Conservation (phyloP, 2,113 vertebrate genomes). For the Plotosus lineatus region DNA sequence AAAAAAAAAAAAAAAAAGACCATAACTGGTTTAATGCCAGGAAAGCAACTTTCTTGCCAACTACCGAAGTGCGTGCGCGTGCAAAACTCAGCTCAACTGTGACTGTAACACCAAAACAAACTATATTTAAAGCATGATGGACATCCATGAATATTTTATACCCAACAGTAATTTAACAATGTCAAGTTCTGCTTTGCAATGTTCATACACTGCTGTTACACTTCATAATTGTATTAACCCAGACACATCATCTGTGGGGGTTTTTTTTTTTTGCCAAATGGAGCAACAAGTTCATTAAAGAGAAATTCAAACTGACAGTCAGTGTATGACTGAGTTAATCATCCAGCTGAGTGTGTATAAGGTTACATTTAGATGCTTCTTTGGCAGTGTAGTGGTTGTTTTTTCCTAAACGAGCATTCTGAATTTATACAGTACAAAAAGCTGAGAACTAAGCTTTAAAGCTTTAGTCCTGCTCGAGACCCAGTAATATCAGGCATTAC, state of each 20-base stretch:
- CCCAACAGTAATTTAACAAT: not conserved
- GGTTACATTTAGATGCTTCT: not conserved
- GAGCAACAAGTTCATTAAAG: not conserved
- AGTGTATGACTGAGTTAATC: not conserved
- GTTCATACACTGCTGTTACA: not conserved
- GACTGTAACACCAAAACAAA: not conserved
- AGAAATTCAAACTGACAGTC: not conserved
- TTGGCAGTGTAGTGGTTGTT: too few species aligned
- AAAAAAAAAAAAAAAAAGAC: slow-evolving; percentile 49
- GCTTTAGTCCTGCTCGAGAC: not conserved
- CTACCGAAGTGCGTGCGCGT: not conserved
- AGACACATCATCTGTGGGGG: not conserved
- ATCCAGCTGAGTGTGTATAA: not conserved
- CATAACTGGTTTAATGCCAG: slow-evolving; percentile 15
- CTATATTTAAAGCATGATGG: not conserved
- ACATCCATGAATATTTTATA: not conserved
- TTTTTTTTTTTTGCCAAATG: not conserved
- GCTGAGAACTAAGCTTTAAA: too few species aligned
- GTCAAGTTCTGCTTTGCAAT: not conserved
- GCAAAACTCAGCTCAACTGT: not conserved
- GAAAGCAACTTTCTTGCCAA: not conserved
- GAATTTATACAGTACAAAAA: not conserved
- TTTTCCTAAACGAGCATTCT: not conserved
- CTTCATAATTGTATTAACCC: not conserved
- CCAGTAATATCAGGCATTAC: not conserved